Evolutionary conservation across 2,797 vertebrate genomes (phyloP).

Genomic region (Cyclopterus lumpus): DNA sequence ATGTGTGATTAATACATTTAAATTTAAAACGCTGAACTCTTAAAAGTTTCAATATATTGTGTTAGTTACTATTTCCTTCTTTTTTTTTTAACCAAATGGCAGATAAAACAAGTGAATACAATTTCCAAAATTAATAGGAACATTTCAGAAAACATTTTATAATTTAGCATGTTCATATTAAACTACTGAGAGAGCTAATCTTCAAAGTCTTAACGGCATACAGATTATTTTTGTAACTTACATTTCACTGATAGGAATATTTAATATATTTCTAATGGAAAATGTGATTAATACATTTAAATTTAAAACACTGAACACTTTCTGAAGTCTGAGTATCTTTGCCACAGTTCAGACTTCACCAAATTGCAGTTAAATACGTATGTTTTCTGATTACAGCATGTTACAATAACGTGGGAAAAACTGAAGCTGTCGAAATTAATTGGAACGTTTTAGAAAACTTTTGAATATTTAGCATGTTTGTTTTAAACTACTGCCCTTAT

Average conservation of each 20-base stretch:
- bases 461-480: slow-evolving; percentile 39
- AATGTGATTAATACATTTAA: slow-evolving; percentile 56
- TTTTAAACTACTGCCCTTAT: slow-evolving; percentile 54
- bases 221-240: slow-evolving; percentile 16
- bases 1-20: slow-evolving; percentile 28
- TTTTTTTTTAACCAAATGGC: background rate
- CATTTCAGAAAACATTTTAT: slow-evolving; percentile 16
- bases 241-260: slow-evolving; percentile 32
- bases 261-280: slow-evolving; percentile 10
- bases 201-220: slow-evolving; percentile 15
- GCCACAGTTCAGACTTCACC: slow-evolving; percentile 35
- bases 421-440: slow-evolving; percentile 36
- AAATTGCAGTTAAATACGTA: slow-evolving; percentile 38
- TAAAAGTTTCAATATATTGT: slow-evolving; percentile 3
- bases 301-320: slow-evolving; percentile 45
- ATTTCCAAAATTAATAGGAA: slow-evolving; percentile 34
- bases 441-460: slow-evolving; percentile 42
- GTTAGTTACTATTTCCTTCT: background rate
- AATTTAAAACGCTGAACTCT: slow-evolving; percentile 7
- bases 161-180: slow-evolving; percentile 20
- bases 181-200: background rate
- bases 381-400: slow-evolving; percentile 33
- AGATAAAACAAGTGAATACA: slow-evolving; percentile 12
- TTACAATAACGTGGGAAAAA: slow-evolving; percentile 36
- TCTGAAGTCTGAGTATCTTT: slow-evolving; percentile 13